Conservation (phyloP, 2,888 invertebrate genomes). For the Drosophila longiperda region DNA sequence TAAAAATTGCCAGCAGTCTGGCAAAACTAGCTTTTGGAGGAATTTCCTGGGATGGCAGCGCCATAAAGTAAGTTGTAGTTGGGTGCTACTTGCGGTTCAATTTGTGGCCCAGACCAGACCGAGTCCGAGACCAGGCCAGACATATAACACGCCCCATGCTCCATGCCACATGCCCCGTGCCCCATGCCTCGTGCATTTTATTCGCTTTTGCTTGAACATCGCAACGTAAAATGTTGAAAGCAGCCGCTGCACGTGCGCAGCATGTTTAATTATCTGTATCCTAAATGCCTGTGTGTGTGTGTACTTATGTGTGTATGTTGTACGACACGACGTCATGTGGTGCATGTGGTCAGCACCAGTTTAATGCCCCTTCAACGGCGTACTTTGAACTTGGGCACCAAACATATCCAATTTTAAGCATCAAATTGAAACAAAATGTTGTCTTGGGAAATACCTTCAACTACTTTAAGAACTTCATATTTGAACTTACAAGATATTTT, state of each 20-base stretch:
- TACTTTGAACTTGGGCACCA: conserved; percentile 16
- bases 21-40: conserved; percentile 16
- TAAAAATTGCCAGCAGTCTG: conserved; percentile 60
- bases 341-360: conserved; percentile 42
- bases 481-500: background rate
- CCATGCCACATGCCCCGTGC: too few species aligned
- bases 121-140: conserved; percentile 20
- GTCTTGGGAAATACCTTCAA: background rate
- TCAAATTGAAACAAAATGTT: conserved; percentile 28
- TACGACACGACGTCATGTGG: conserved; percentile 56
- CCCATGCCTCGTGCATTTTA: conserved; percentile 55
- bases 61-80: conserved; percentile 45
- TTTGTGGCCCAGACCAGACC: conserved; percentile 55
- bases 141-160: conserved; percentile 39
- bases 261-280: conserved; percentile 72
- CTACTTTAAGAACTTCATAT: background rate
- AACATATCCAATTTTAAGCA: conserved; percentile 15
- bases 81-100: conserved; percentile 63
- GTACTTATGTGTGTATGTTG: conserved; percentile 15
- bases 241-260: conserved; percentile 77
- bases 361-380: conserved; percentile 16
- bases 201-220: conserved; percentile 63
- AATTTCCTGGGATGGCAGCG: conserved; percentile 39
- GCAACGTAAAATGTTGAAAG: conserved; percentile 72
- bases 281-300: conserved; percentile 12